Evolutionary conservation across 2,113 vertebrate species (phyloP).

Genomic region (Odocoileus hemionus): DNA sequence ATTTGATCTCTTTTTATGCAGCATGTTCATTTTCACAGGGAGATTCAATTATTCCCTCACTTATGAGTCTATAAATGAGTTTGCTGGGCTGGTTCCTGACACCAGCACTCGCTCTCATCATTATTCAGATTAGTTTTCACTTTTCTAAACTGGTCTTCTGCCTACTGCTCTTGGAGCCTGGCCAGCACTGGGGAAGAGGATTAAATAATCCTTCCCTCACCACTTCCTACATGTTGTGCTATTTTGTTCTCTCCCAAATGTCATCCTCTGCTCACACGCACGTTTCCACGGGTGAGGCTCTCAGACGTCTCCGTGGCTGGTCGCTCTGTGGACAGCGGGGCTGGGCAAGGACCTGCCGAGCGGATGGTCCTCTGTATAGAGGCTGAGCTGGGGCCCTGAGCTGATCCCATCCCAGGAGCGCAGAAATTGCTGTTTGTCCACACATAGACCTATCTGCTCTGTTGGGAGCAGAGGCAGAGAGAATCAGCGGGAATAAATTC

Average conservation of each 20-base stretch:
- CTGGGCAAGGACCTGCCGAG: not conserved
- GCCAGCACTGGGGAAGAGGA: slow-evolving; percentile 40
- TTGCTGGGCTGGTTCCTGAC: slow-evolving; percentile 6
- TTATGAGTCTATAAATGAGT: slow-evolving; percentile 35
- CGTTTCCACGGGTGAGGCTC: not conserved
- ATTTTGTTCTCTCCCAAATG: slow-evolving; percentile 61
- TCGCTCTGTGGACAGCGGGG: not conserved
- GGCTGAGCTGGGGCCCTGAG: not conserved
- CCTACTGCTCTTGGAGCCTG: slow-evolving; percentile 41
- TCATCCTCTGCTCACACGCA: slow-evolving; percentile 36
- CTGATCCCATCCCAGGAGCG: not conserved
- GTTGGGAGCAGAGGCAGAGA: not conserved
- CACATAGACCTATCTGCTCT: rapidly evolving
- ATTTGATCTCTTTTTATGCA: slow-evolving; percentile 20
- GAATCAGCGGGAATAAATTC: not conserved
- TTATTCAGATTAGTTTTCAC: slow-evolving; percentile 51
- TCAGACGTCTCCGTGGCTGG: not conserved
- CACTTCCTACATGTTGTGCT: slow-evolving; percentile 43
- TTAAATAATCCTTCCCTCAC: slow-evolving; percentile 62
- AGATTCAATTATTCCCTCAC: slow-evolving; percentile 29
- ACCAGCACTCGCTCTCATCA: not conserved
- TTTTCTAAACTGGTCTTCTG: slow-evolving; percentile 41
- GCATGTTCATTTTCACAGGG: slow-evolving; percentile 47
- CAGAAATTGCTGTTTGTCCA: too few species aligned
- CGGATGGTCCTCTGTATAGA: rapidly evolving